Conservation (phyloP, 2,888 invertebrate genomes). For the Lepidocyrtinus sp. region DNA sequence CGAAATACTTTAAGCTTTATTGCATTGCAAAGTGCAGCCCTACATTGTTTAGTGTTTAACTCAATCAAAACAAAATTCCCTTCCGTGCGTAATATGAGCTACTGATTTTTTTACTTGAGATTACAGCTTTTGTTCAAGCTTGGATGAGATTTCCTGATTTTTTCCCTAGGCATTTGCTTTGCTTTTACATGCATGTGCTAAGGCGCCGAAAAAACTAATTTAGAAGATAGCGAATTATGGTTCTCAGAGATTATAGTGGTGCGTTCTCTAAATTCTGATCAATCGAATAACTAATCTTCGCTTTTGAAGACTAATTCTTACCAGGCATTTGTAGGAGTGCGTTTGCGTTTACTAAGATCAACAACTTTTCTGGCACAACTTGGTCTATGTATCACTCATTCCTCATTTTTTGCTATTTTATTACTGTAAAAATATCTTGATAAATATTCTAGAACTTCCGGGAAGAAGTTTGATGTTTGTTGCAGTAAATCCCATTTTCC, state of each 20-base stretch:
- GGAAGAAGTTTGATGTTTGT: slow-evolving; percentile 27
- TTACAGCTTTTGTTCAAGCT: slow-evolving; percentile 30
- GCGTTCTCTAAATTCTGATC: no score
- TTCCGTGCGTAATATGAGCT: background rate
- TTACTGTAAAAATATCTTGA: slow-evolving; percentile 7
- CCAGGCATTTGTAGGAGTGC: background rate
- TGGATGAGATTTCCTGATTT: slow-evolving; percentile 45
- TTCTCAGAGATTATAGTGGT: no score
- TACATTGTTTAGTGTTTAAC: no score
- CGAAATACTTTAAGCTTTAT: no score
- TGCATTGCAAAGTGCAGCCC: no score
- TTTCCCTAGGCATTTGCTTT: no score
- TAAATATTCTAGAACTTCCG: slow-evolving; percentile 33
- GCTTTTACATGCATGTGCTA: no score
- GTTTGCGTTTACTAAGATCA: background rate
- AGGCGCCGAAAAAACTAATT: no score
- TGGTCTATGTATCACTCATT: no score
- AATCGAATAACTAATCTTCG: no score
- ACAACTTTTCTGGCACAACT: slow-evolving; percentile 10
- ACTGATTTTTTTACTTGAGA: slow-evolving; percentile 1
- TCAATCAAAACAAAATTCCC: slow-evolving; percentile 4
- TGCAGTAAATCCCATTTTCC: background rate
- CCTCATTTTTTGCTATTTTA: slow-evolving; percentile 4
- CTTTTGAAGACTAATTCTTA: no score
- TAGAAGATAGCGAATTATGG: no score